Base-by-base conservation (phyloP, 2,797 vertebrate genomes). In the Melanotaenia nigrans region DNA sequence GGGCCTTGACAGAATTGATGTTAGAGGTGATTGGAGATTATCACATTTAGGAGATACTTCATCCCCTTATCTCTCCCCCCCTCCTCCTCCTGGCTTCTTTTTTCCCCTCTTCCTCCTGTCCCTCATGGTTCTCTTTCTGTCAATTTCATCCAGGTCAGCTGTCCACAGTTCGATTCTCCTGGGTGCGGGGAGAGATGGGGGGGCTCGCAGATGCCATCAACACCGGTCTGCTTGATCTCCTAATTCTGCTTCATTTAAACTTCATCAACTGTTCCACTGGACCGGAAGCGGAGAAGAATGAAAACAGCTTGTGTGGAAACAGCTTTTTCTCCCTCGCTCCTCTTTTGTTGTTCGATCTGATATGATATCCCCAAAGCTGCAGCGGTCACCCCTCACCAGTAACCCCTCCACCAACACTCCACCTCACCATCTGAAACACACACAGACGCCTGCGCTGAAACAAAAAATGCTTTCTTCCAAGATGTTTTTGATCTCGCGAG, bases 221-320 rank as follows among this genome's bases (percentile, higher is more conserved):
- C 94, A 92, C 92, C 78, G 16, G 61, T 95, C 95, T 88, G 92
- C 94, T 96, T 96, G 94, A 96, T 96, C 96, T 96, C 95, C 96
- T 97, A 97, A 99, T 98, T 99, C 98, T 99, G 97, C 97, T 99
- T 99, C 97, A 99, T 98, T 99, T 98, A 99, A 99, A 99, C 97
- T 97, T 97, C 98, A 99, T 99, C 97, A 99, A 98, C 96, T 98
- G 93, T 97, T 97, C 95, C 96, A 99, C 95, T 97, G 96, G 97
- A 97, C 96, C 98, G 97, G 97, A 99, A 99, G 96, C 94, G 74
- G 87, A 95, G 92, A 95, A 96, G 94, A 97, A 98, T 98, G 91
- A 90, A 95, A 96, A 91, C 94, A 94, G 93, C 92, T 95, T 94
- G 94, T 78, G 85, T 86, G 91, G 91, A 91, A 90, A 87, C 87